A percentile compares a stretch with the other conserved stretches of the same genome.
These are phyloP conservation scores for Cinara cedri DNA, from an alignment of 2,888 invertebrate species.

Conservation along the genomic window DNA sequence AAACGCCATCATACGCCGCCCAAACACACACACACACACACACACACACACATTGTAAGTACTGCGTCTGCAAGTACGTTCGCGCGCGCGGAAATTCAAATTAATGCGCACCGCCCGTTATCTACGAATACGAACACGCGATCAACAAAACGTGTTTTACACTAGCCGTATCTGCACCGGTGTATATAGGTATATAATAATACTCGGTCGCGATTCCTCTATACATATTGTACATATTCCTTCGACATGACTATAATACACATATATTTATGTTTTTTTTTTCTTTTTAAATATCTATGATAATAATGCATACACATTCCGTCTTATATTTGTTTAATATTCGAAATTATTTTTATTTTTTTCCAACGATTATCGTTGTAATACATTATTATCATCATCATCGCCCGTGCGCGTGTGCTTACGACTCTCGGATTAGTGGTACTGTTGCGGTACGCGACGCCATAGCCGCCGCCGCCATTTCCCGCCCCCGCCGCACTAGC, in stretches of 20 bases:
- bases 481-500: too few species aligned
- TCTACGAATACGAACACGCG: conserved; percentile 48
- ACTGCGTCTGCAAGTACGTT: neutral
- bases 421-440: too few species aligned
- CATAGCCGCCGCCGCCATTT: too few species aligned
- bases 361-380: too few species aligned
- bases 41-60: too few species aligned
- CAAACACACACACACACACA: neutral
- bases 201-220: neutral
- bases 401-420: too few species aligned
- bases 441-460: too few species aligned
- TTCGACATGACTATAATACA: neutral
- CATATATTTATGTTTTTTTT: too few species aligned
- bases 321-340: conserved; percentile 2
- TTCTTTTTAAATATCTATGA: too few species aligned
- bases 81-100: conserved; percentile 49
- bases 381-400: too few species aligned
- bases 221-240: neutral
- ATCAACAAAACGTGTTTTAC: conserved; percentile 52
- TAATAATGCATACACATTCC: neutral
- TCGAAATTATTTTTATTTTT: too few species aligned
- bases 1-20: neutral
- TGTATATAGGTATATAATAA: neutral
- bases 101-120: conserved; percentile 47
- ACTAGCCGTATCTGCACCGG: neutral